Evolutionary conservation across 2,888 invertebrate genomes (phyloP).

Genomic region (Vesta saturnalis): DNA sequence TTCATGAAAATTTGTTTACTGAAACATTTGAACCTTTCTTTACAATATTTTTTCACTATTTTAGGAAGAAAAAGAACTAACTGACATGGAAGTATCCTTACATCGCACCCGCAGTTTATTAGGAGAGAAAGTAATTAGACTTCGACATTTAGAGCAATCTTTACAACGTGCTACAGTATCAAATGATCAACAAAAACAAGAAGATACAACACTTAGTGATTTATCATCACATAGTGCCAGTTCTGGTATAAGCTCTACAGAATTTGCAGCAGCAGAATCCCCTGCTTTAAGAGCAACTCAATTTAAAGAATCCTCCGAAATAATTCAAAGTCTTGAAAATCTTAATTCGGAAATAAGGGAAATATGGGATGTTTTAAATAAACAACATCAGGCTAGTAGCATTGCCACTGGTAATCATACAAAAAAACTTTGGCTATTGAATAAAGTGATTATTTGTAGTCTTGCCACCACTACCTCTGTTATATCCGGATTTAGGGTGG

Average conservation of each 20-base stretch:
- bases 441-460: constrained; percentile 45
- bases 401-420: constrained; percentile 61
- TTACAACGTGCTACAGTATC: constrained; percentile 70
- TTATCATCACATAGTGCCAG: constrained; percentile 71
- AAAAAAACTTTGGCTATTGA: background rate
- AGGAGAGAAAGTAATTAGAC: constrained; percentile 83
- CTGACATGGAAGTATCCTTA: constrained; percentile 84
- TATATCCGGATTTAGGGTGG: constrained; percentile 68
- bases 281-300: constrained; percentile 56
- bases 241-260: constrained; percentile 74
- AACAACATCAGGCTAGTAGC: constrained; percentile 65
- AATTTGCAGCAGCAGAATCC: constrained; percentile 68
- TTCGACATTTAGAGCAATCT: constrained; percentile 83
- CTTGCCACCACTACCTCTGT: constrained; percentile 62
- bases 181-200: constrained; percentile 55
- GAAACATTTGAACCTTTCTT: background rate
- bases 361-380: constrained; percentile 74
- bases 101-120: constrained; percentile 82
- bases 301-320: constrained; percentile 74
- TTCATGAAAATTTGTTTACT: too few relatives aligned
- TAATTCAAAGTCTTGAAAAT: constrained; percentile 75
- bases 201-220: constrained; percentile 73
- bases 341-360: constrained; percentile 76
- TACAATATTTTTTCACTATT: constrained; percentile 44
- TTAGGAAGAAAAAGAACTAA: constrained; percentile 83